Conservation (phyloP, 2,797 vertebrate species). For the Hemitrygon akajei region DNA sequence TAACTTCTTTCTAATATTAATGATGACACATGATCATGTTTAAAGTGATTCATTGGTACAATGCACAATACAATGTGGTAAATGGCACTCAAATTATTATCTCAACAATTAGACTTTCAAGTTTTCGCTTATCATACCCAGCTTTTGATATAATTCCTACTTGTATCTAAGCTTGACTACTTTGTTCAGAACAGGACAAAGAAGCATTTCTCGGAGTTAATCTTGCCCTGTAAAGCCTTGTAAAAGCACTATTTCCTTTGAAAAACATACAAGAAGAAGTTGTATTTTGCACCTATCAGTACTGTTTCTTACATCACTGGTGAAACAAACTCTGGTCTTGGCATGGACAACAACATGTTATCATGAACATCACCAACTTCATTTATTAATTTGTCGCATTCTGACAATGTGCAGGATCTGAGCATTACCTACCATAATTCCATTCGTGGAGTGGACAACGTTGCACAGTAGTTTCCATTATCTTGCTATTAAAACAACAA, state of each 20-base stretch:
- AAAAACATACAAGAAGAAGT: conserved; percentile 7
- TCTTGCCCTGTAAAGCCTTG: background rate
- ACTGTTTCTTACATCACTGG: conserved; percentile 12
- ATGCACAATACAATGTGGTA: background rate
- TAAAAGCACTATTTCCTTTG: background rate
- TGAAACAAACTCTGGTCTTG: background rate
- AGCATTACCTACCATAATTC: background rate
- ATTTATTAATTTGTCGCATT: conserved; percentile 5
- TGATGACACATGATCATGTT: conserved; percentile 23
- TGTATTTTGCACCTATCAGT: background rate
- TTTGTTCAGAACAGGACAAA: background rate
- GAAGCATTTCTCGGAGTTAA: background rate
- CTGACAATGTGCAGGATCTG: background rate
- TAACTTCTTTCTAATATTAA: conserved; percentile 12
- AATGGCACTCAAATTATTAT: conserved; percentile 26
- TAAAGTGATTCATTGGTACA: conserved; percentile 25
- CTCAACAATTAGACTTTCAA: background rate
- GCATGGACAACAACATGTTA: background rate
- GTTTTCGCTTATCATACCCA: background rate
- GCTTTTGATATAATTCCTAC: background rate
- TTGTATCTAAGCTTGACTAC: background rate
- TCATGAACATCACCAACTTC: background rate
- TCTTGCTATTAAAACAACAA: background rate
- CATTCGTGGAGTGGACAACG: background rate
- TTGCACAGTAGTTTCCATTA: background rate